Evolutionary conservation across 2,888 invertebrate genomes (phyloP).

Genomic region (Parapristionchus giblindavisi): DNA sequence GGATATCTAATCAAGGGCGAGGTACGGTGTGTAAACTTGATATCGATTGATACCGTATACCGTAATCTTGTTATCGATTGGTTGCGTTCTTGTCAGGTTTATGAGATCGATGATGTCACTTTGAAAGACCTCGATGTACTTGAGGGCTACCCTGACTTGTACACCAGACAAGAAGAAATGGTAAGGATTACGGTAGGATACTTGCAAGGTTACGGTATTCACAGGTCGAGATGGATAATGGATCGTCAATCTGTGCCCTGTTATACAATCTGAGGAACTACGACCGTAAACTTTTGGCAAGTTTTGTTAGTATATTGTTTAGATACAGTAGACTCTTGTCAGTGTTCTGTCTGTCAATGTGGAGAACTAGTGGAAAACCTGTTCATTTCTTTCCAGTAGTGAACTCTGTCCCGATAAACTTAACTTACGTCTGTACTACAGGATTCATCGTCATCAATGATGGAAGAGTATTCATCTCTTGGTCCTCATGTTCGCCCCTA

Average conservation of each 20-base stretch:
- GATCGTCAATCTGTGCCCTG: not conserved
- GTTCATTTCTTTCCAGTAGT: too few species aligned
- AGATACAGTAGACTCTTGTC: not conserved
- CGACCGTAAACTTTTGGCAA: slow-evolving; percentile 12
- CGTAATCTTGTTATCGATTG: not conserved
- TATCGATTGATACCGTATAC: not conserved
- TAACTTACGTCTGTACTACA: not conserved
- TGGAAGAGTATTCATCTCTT: slow-evolving; percentile 10
- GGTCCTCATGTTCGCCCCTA: slow-evolving; percentile 26
- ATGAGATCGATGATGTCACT: slow-evolving; percentile 39
- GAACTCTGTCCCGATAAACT: too few species aligned
- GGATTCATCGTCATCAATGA: not conserved
- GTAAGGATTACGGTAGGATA: slow-evolving; percentile 2
- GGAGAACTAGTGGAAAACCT: too few species aligned
- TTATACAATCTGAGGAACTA: slow-evolving; percentile 14
- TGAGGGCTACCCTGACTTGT: slow-evolving; percentile 40
- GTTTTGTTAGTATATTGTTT: not conserved
- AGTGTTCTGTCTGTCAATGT: not conserved
- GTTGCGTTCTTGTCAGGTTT: slow-evolving; percentile 38
- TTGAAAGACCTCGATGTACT: slow-evolving; percentile 39
- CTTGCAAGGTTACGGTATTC: not conserved
- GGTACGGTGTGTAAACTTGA: not conserved
- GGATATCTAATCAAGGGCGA: slow-evolving; percentile 73
- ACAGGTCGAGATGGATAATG: slow-evolving; percentile 15
- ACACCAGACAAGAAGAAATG: slow-evolving; percentile 27